phyloP scores from a whole-genome alignment of 2,797 vertebrate species.

The Epinephelus awoara region DNA sequence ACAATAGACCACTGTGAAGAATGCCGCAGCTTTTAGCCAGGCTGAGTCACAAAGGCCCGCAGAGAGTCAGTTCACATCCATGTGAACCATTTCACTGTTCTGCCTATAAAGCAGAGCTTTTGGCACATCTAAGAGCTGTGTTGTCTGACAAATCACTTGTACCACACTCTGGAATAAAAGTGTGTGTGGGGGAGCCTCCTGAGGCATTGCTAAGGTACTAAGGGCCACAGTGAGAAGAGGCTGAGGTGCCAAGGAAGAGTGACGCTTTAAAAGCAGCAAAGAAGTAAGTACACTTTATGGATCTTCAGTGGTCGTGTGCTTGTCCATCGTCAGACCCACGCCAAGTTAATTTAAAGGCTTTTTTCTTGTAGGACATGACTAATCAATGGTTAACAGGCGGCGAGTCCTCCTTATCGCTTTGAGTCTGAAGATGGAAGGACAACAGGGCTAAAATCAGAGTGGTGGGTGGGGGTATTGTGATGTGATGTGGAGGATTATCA shows the following conservation, averaged over 20 bases:
- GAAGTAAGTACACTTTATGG: conserved; percentile 59
- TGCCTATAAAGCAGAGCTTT: conserved; percentile 76
- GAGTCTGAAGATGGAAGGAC: conserved; percentile 31
- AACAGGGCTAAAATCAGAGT: conserved; percentile 43
- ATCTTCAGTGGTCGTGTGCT: conserved; percentile 33
- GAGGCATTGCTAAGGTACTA: conserved; percentile 52
- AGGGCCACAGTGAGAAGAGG: conserved; percentile 69
- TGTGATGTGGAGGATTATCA: conserved; percentile 74
- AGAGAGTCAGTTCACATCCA: conserved; percentile 56
- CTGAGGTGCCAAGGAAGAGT: conserved; percentile 57
- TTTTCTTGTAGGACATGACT: conserved; percentile 19
- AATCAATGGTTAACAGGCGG: conserved; percentile 35
- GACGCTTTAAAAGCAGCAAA: conserved; percentile 63
- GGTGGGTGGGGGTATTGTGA: conserved; percentile 52
- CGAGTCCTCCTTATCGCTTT: conserved; percentile 24
- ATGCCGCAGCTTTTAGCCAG: conserved; percentile 56
- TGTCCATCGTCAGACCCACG: conserved; percentile 31
- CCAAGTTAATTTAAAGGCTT: conserved; percentile 37
- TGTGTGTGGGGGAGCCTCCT: conserved; percentile 36
- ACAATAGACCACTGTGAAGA: conserved; percentile 60
- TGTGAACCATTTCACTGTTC: conserved; percentile 47
- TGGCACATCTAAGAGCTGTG: conserved; percentile 77
- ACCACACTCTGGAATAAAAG: conserved; percentile 51
- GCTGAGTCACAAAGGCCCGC: conserved; percentile 64
- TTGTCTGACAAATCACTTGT: conserved; percentile 76